Base-by-base conservation (phyloP, 2,888 invertebrate species). In the Chymomyza caudatula region DNA sequence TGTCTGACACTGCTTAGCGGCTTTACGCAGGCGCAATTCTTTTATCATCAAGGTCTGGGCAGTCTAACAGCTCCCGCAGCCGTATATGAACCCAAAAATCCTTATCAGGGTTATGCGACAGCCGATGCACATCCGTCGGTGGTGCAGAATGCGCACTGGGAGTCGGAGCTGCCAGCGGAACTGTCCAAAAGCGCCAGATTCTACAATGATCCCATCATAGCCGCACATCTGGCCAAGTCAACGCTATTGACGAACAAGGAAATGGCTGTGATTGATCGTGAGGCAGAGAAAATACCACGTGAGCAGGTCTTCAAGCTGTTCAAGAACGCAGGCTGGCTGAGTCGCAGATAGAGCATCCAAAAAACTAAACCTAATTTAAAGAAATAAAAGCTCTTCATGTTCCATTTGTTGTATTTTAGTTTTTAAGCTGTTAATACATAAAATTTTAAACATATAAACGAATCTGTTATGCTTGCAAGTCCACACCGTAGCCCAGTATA, bases 191-290 rank as follows among this genome's bases (percentile, higher is more conserved):
- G 89, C 59, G 76, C 77, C 2, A 91, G 91, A 4, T 96, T 96
- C 89, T 96, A 95, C 88, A 95, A 94, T 80, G 94, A 96, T 90
- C 96, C 96, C 0, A 89, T 91, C 1, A 92, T 95, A 11, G 96
- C 94, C 4, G 93, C 93, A 4, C 94, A 93, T 0, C 91, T 96
- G 8, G 96, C 96, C 1, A 94, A 94, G 79, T 95, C 94, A 78
- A 95, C 96, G 0, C 95, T 95, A 94, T 93, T 95, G 74, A 92
- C 93, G 0, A 92, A 94, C 74, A 95, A 95, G 85, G 95, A 96
- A 88, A 94, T 94, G 92, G 94, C 94, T 68, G 96, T 96, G 0
- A 92, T 93, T 51, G 93, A 96, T 84, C 92, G 96, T 11, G 96
- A 96, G 85, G 94, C 96, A 0, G 95, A 96, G 79, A 94, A 94